Evolutionary conservation across 2,797 vertebrate species (phyloP).

Genomic region (Gadopsis marmoratus): DNA sequence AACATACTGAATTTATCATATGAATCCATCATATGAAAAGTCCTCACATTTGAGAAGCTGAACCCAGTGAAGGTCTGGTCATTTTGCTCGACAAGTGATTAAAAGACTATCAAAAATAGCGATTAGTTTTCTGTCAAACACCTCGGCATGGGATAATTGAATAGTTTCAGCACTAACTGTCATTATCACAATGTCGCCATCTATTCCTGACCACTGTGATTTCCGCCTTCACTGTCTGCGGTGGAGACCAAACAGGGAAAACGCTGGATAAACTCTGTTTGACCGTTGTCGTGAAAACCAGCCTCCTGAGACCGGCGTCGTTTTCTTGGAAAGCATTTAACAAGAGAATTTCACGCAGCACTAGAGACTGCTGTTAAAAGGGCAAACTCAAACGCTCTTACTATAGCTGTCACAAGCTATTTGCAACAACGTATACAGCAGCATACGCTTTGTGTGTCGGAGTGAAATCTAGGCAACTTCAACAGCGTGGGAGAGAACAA

Average conservation of each 20-base stretch:
- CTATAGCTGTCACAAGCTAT: not conserved
- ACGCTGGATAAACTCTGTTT: constrained; percentile 2
- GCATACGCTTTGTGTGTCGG: not conserved
- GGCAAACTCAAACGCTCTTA: not conserved
- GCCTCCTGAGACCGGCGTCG: not conserved
- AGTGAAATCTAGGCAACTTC: not conserved
- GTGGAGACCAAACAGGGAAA: not conserved
- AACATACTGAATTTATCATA: not conserved
- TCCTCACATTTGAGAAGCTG: not conserved
- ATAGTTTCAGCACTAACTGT: not conserved
- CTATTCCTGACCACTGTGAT: not conserved
- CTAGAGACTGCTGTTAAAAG: not conserved
- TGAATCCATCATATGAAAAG: constrained; percentile 1
- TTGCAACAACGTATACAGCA: not conserved
- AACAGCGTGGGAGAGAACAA: not conserved
- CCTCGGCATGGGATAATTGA: not conserved
- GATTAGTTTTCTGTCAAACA: not conserved
- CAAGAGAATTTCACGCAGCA: not conserved
- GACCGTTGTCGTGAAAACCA: constrained; percentile 8
- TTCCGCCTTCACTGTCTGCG: not conserved
- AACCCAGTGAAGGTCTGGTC: not conserved
- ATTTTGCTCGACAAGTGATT: not conserved
- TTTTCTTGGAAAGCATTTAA: constrained; percentile 1
- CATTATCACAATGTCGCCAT: not conserved
- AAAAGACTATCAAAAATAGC: not conserved